A percentile compares a stretch with the other conserved stretches of the same genome.
These are phyloP conservation scores for Erannis defoliaria DNA, from an alignment of 2,888 invertebrate genomes.

Conservation along the genomic window DNA sequence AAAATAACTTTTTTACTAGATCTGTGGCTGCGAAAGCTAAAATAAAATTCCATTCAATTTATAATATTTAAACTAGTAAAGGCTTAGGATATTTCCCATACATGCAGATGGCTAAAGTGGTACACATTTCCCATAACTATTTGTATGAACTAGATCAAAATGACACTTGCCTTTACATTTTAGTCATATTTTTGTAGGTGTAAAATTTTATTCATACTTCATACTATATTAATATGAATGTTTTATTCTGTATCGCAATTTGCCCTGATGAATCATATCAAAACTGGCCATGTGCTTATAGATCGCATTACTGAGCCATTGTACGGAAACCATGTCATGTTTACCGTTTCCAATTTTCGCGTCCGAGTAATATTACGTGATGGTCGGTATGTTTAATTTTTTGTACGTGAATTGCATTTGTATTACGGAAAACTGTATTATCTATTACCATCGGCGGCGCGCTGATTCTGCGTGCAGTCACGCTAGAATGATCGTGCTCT, in stretches of 20 bases:
- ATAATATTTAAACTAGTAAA: too few species aligned
- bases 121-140: too few species aligned
- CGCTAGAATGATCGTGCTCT: constrained; percentile 50
- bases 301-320: constrained; percentile 21
- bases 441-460: constrained; percentile 46
- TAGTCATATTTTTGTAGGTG: too few species aligned
- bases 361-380: constrained; percentile 29
- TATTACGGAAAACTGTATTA: constrained; percentile 39
- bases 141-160: too few species aligned
- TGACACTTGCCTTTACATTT: too few species aligned
- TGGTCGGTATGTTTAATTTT: constrained; percentile 24
- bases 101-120: too few species aligned
- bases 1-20: too few species aligned
- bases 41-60: too few species aligned
- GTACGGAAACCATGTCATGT: constrained; percentile 24
- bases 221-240: too few species aligned
- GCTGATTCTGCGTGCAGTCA: constrained; percentile 64
- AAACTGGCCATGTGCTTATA: constrained; percentile 22
- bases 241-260: constrained; percentile 3
- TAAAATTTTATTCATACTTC: too few species aligned
- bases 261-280: constrained; percentile 19
- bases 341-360: constrained; percentile 27
- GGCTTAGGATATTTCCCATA: too few species aligned
- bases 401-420: constrained; percentile 29
- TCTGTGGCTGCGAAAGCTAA: too few species aligned